These are phyloP conservation scores for Lamellibrachia satsuma DNA, from an alignment of 2,888 invertebrate species.

Conservation along the genomic window DNA sequence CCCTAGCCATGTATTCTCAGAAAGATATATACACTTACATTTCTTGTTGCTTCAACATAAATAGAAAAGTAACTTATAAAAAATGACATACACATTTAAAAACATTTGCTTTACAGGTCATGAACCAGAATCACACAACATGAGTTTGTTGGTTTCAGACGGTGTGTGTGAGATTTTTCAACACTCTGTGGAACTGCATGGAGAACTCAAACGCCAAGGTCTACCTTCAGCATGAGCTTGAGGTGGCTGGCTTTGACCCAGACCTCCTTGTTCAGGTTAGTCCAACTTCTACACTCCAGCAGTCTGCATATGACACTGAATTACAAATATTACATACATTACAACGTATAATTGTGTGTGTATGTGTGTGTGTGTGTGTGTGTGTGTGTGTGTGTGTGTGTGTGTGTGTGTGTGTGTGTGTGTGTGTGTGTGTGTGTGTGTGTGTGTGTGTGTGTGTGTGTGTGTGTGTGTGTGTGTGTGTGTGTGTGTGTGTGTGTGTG, in stretches of 20 bases:
- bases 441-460: no score
- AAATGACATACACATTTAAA: not conserved
- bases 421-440: no score
- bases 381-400: no score
- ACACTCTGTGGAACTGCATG: slow-evolving; percentile 82
- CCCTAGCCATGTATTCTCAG: not conserved
- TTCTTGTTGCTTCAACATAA: not conserved
- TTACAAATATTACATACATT: no score
- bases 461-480: no score
- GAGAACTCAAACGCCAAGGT: slow-evolving; percentile 68
- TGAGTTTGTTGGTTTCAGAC: slow-evolving; percentile 63
- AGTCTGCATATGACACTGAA: no score
- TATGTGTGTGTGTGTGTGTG: no score
- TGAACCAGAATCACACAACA: not conserved
- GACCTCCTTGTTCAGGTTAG: slow-evolving; percentile 51
- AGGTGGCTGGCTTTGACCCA: slow-evolving; percentile 62
- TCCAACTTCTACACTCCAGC: not conserved
- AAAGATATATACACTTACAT: not conserved
- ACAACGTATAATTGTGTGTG: no score
- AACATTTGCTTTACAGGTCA: not conserved
- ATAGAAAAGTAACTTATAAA: not conserved
- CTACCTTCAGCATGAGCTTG: slow-evolving; percentile 63
- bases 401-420: no score
- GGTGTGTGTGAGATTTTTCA: slow-evolving; percentile 84
- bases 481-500: no score